Base-by-base conservation (phyloP, 2,113 vertebrate genomes). In the Tautogolabrus adspersus region DNA sequence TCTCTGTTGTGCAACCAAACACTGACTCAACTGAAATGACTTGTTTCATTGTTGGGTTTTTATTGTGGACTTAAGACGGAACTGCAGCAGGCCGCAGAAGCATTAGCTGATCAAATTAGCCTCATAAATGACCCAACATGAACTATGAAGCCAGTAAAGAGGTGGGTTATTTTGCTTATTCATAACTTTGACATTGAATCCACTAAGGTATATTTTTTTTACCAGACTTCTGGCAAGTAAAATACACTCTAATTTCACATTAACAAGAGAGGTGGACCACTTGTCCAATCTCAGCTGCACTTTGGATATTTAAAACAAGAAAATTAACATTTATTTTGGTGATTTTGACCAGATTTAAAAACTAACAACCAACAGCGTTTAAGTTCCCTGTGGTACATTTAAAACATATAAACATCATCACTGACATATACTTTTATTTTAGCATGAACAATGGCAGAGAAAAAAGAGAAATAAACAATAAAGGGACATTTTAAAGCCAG, bases 261-360 rank as follows among this genome's bases (percentile, higher is more conserved):
- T 55, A 9, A 11, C 6, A 5, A 19, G 9, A 18, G 19, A 5
- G 5, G 10, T 8, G 37, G 49, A 19, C 2, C 40, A 9, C 19
- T 12, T 1, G 2, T 21, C 13, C 19, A 59, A 11, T 34, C 1
- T 0, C n/a, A n/a, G n/a, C n/a, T n/a, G n/a, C n/a, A n/a, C 0
- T 55, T 54, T 72, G 40, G 16, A 13, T n/a, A 8, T 23, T 60
- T 16, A n/a, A 44, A 21, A 0, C 13, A 1, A 9, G 4, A 38
- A 37, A 22, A 46, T 21, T 8, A 1, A 22, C 19, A 57, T 56
- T 34, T 54, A 47, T 47, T 44, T 44, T 40, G 1, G 38, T 40
- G 38, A 40, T 8, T 6, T 13, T 6, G 11, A 47, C 46, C 13
- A 47, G 15, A 47, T 15, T 1, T n/a, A n/a, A n/a, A n/a, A n/a